Base-by-base conservation (phyloP, 2,888 invertebrate species). In the Hypomecis atomaria region DNA sequence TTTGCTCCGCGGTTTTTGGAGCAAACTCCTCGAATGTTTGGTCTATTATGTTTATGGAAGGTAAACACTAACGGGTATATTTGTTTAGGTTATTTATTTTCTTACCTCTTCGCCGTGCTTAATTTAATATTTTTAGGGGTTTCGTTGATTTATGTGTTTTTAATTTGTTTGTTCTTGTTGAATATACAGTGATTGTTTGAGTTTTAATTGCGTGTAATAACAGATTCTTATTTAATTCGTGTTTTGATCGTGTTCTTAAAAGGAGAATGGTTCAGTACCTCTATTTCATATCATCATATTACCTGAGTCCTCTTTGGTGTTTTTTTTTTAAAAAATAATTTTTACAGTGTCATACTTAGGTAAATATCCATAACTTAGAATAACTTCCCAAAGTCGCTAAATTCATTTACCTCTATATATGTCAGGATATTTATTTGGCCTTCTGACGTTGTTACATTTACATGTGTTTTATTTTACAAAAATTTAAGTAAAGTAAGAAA, bases 1-100 rank as follows among this genome's bases (percentile, higher is more conserved):
- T 84, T 83, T 76, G 75, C 77, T 78, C 75, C 79, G 78, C 70
- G 82, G 83, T 80, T 84, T 79, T 78, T 72, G 71, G 78, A 72
- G 73, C 73, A 60, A 65, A 53, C 65, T 56, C 42, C 42, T 48
- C 58, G 59, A 55, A 70, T 65, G 66, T 70, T 70, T 53, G 66
- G 59, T 56, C 64, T 64, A 64, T 64, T 62, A 59, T 66, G 64
- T 71, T 62, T 70, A 58, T 62, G 57, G 49, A 53, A 42, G 65
- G 63, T 61, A 69, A 67, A 69, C 67, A 67, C 52, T 59, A 56
- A 44, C 10, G 56, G 69, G 67, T 59, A 11, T 65, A 60, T 65
- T 71, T 67, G 55, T 62, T 59, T 65, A 59, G 67, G 61, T 65
- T 60, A 52, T 47, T 53, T 58, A 59, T 52, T 44, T 58, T 4